Evolutionary conservation across 1,140 invertebrate species (phyloP), one percentile per base, ranked within the genome.

Genomic region (Pogonomyrmex barbatus): DNA sequence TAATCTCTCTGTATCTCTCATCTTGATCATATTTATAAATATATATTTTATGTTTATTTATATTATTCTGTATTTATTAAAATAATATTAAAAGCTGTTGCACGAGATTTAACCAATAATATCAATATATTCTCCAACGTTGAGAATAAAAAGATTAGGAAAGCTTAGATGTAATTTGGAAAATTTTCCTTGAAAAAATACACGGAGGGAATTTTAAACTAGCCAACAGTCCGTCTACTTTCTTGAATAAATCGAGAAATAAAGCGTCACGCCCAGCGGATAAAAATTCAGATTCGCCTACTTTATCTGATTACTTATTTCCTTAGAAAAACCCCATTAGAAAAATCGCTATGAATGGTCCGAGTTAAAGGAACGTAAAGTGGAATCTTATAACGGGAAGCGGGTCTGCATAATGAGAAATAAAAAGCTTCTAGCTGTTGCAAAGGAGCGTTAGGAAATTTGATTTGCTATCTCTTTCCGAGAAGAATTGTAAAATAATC

Each of bases 201-300:
- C n/a, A 60, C 54, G 39, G 42, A 83, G 68, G 8, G 54, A 75
- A 83, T 83, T 62, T 60, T 60, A 60, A 62, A 60, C 47, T 56
- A 81, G 65, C 42, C 52, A 50, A 83, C 30, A 30, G 47, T 3
- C 12, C 47, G 42, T 62, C 47, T 83, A 60, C 73, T 75, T 60
- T 83, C 68, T 47, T 52, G 30, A 75, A 75, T 83, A 75, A 83
- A 83, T 83, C 45, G 42, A 60, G 50, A 56, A 62, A 83, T 73
- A 75, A 60, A 60, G 12, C 50, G 47, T 71, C 52, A 17, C 77
- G 10, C 36, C 36, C 47, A 60, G 45, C 17, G 52, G 30, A 47
- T 73, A 82, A 75, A 83, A 83, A 60, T 58, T 67, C 52, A 83
- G 56, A 83, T 83, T 77, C 39, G 50, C 50, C 65, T 62, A 60